Conservation (phyloP, 1,140 invertebrate species). For the Pseudomyrmex concolor region DNA sequence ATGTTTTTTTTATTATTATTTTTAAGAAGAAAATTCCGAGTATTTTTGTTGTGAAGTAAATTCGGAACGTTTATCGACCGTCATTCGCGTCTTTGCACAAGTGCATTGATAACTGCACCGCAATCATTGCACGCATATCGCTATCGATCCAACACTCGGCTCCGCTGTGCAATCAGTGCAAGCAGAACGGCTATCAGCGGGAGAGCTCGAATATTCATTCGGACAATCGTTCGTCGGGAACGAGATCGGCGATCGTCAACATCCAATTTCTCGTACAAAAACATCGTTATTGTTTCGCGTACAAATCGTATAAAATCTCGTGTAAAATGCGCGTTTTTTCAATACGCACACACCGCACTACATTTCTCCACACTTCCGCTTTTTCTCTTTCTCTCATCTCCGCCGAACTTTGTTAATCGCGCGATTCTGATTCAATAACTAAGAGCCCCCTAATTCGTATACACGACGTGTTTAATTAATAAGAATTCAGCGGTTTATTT, state of each 20-base stretch:
- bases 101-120: background rate
- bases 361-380: background rate
- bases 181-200: too few relatives aligned
- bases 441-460: background rate
- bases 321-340: conserved; percentile 4
- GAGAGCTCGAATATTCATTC: conserved; percentile 14
- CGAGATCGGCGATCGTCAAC: conserved; percentile 8
- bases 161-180: background rate
- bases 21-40: too few relatives aligned
- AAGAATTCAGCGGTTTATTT: background rate
- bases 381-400: background rate
- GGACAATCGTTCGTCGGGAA: conserved; percentile 14
- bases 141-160: conserved; percentile 10
- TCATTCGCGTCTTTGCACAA: background rate
- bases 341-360: background rate
- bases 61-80: too few relatives aligned
- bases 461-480: background rate
- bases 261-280: conserved; percentile 16
- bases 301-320: conserved; percentile 1
- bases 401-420: background rate
- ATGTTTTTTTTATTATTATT: too few relatives aligned
- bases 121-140: background rate
- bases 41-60: too few relatives aligned
- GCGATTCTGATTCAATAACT: background rate
- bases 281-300: conserved; percentile 3